A percentile compares a stretch with the other conserved stretches of the same genome.
Conservation (phyloP, 2,888 invertebrate species). For the Netelia virgata region DNA sequence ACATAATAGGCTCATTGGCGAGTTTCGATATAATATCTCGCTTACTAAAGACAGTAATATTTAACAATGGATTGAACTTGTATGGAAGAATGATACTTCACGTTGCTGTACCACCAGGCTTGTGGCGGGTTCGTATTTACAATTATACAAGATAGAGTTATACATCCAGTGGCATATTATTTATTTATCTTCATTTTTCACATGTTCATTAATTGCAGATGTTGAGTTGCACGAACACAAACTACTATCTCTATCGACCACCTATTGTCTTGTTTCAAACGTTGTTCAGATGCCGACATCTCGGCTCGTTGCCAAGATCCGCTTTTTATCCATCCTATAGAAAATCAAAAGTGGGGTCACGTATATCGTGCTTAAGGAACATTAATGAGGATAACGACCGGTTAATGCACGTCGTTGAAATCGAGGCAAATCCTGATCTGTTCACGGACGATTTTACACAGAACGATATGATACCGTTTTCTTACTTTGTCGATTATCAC, state of each 20-base stretch:
- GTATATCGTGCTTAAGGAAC: conserved; percentile 66
- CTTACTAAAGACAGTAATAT: conserved; percentile 87
- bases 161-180: not conserved
- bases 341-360: not conserved
- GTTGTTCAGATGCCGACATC: conserved; percentile 88
- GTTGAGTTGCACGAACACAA: conserved; percentile 87
- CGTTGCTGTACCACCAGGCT: conserved; percentile 87
- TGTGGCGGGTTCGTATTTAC: conserved; percentile 87
- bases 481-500: conserved; percentile 90
- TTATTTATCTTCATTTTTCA: not conserved
- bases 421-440: conserved; percentile 88
- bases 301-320: conserved; percentile 85
- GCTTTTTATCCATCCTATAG: conserved; percentile 88
- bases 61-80: conserved; percentile 86
- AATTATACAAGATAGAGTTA: conserved; percentile 36
- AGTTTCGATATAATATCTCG: conserved; percentile 87
- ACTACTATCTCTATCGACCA: conserved; percentile 83
- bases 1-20: conserved; percentile 88
- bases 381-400: conserved; percentile 85
- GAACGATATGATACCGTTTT: conserved; percentile 88
- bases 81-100: conserved; percentile 89
- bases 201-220: conserved; percentile 83
- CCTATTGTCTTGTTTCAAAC: conserved; percentile 89
- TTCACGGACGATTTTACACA: conserved; percentile 74
- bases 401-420: conserved; percentile 88